Evolutionary conservation across 2,888 invertebrate species (phyloP).

Genomic region (Lapara coniferarum): DNA sequence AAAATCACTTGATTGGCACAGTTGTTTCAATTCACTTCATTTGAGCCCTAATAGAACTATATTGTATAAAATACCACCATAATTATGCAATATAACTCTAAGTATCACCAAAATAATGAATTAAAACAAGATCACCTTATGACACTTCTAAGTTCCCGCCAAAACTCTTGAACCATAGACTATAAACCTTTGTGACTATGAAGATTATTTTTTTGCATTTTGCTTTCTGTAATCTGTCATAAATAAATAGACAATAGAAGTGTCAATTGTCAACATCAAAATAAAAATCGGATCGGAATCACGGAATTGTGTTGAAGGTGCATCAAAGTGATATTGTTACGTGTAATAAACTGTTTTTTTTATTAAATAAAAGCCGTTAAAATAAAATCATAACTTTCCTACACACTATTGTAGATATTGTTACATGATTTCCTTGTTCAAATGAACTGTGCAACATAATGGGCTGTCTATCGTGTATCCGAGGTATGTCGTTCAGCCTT

Average conservation of each 20-base stretch:
- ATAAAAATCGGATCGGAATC: constrained; percentile 19
- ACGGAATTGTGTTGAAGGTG: constrained; percentile 14
- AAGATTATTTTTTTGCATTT: constrained; percentile 12
- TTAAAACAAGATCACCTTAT: too few species aligned
- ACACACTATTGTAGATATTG: constrained; percentile 21
- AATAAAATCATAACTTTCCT: constrained; percentile 4
- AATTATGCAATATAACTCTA: too few species aligned
- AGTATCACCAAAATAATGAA: too few species aligned
- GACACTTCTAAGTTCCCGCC: too few species aligned
- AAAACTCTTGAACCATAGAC: too few species aligned
- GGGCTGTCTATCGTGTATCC: constrained; percentile 76
- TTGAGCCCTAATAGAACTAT: too few species aligned
- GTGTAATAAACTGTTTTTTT: background rate
- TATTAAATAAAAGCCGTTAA: constrained; percentile 3
- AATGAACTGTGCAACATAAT: constrained; percentile 62
- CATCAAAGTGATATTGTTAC: constrained; percentile 15
- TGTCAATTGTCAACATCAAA: constrained; percentile 16
- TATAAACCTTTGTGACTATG: background rate
- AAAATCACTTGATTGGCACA: too few species aligned
- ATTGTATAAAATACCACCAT: too few species aligned
- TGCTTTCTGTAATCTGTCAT: background rate
- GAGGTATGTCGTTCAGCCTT: constrained; percentile 72
- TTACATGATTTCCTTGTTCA: constrained; percentile 31
- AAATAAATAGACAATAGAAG: background rate
- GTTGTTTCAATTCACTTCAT: too few species aligned